A percentile compares a stretch with the other conserved stretches of the same genome.
phyloP scores from a whole-genome alignment of 2,113 vertebrate species.

The Pituophis catenifer region DNA sequence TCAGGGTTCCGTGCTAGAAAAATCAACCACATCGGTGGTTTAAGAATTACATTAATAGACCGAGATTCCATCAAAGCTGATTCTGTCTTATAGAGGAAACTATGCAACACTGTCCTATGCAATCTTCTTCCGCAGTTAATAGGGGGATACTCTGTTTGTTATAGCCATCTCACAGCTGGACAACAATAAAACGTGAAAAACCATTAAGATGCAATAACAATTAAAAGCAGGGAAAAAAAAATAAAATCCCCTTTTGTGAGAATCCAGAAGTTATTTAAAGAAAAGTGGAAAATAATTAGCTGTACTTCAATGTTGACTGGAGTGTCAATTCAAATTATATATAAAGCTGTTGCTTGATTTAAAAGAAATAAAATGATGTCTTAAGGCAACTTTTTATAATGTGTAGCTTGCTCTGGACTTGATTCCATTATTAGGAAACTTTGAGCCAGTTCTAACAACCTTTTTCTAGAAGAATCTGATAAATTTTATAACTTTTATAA shows the following conservation, averaged over 20 bases:
- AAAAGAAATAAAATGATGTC: not conserved
- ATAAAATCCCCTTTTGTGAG: not conserved
- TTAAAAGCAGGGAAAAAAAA: not conserved
- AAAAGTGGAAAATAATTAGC: not conserved
- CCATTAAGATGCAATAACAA: not conserved
- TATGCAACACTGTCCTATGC: not conserved
- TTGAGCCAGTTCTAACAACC: not conserved
- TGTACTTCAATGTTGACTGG: not conserved
- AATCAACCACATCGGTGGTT: not conserved
- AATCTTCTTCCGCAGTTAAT: not conserved
- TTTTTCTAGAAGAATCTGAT: not conserved
- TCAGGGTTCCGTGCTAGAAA: not conserved
- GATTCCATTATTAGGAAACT: not conserved
- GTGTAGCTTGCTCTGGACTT: not conserved
- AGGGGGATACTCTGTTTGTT: not conserved
- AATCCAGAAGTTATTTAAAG: not conserved
- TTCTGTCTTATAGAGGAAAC: not conserved
- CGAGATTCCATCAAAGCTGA: not conserved
- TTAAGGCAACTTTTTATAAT: not conserved
- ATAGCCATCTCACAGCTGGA: not conserved
- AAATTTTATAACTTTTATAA: not conserved
- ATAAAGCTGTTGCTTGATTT: not conserved
- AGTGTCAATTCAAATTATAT: not conserved
- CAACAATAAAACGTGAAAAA: not conserved
- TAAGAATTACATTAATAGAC: not conserved